Percentiles rank a stretch among this genome's conserved stretches.
Conservation (phyloP, 2,113 vertebrate genomes). For the Delphinapterus leucas region DNA sequence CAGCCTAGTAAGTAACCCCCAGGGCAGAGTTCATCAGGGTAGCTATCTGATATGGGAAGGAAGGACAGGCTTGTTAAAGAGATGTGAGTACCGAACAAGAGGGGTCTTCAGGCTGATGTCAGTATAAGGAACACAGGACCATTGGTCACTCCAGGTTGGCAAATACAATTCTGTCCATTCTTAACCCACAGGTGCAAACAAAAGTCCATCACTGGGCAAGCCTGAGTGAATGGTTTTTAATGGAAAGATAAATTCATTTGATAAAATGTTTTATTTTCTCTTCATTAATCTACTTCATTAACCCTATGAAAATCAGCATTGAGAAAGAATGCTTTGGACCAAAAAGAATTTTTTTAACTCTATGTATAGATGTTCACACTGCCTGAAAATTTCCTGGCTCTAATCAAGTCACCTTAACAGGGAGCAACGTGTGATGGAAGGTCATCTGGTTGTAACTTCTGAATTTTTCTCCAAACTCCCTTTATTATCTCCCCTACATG, state of each 20-base stretch:
- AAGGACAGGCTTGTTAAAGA: neutral
- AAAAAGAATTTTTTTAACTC: neutral
- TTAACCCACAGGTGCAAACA: neutral
- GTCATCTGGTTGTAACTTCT: neutral
- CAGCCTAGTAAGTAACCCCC: neutral
- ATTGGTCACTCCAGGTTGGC: neutral
- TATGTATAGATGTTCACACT: neutral
- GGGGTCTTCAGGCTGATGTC: neutral
- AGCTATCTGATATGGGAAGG: neutral
- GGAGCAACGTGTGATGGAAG: neutral
- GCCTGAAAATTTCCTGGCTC: neutral
- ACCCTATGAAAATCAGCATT: neutral
- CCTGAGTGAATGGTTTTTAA: neutral
- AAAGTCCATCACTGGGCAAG: neutral
- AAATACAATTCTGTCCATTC: neutral
- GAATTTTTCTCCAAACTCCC: neutral
- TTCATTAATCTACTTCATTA: neutral
- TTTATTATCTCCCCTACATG: neutral
- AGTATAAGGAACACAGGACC: neutral
- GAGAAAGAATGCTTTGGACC: neutral
- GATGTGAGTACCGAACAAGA: neutral
- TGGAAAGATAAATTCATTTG: neutral
- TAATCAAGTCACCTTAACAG: neutral
- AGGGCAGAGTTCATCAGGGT: neutral
- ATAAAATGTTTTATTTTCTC: neutral